Evolutionary conservation across 2,113 vertebrate species (phyloP), one percentile per base, ranked within the genome.

Genomic region (Paradoxurus hermaphroditus): DNA sequence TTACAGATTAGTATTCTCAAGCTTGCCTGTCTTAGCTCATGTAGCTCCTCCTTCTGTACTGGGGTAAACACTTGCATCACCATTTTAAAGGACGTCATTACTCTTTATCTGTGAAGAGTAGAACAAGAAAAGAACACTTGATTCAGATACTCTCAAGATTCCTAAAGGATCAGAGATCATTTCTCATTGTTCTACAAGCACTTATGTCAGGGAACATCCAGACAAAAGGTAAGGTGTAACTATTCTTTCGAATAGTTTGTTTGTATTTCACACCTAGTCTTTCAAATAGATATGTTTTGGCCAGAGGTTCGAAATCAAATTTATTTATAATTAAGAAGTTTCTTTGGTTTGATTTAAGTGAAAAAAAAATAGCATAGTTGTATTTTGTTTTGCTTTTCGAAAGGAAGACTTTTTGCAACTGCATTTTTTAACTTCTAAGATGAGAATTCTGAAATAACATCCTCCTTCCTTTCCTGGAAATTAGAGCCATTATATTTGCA

Each of bases 51-150:
- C 90, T 94, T 77, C 67, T 78, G 65, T 15, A 29, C 68, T 73
- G 70, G 85, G 79, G 51, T 77, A 92, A 97, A 96, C 41, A 92
- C 36, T 53, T 86, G 36, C 78, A 73, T 34, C 44, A 96, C 39
- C 90, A 72, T 90, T 92, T 53, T 94, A 93, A 90, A 93, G 56
- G 67, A 49, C 79, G 27, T 88, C 73, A 94, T 68, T 97, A 93
- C 82, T 96, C 68, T 93, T 94, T 96, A 86, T 95, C 96, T 92
- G 92, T 85, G 86, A 96, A 95, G 94, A 90, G 75, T 19, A 95
- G 83, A 98, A 94, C 4, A 94, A 89, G 91, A 94, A 95, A 95
- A 94, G 93, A 91, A 73, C 18, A 96, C 46, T 83, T 85, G 39
- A 85, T 51, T 92, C 44, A 91, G 90, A 82, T 25, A 77, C 72